Conservation (phyloP, 1,140 invertebrate species). For the Drosophila triauraria region DNA sequence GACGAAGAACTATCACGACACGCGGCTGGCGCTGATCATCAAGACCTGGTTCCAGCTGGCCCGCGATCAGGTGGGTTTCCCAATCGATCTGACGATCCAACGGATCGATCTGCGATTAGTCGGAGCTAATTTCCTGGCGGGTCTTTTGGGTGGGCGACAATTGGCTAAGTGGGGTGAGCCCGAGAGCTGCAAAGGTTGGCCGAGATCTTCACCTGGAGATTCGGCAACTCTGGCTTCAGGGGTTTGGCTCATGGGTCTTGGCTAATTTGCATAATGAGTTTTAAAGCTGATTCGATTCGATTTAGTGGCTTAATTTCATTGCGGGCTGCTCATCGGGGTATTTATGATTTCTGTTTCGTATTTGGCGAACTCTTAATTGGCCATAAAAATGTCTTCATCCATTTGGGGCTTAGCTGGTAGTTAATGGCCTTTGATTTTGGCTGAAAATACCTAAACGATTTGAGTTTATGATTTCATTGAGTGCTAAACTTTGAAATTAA, state of each 20-base stretch:
- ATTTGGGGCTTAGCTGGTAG: constrained; percentile 41
- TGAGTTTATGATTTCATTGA: constrained; percentile 49
- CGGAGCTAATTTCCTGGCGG: constrained; percentile 60
- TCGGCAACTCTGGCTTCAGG: constrained; percentile 21
- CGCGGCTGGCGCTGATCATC: constrained; percentile 93
- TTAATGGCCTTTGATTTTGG: constrained; percentile 32
- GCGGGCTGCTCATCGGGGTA: constrained; percentile 37
- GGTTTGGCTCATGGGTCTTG: constrained; percentile 2
- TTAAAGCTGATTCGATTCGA: constrained; percentile 78
- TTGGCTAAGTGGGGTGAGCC: constrained; percentile 56
- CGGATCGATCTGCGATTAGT: constrained; percentile 45
- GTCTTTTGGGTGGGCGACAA: constrained; percentile 63
- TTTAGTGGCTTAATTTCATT: constrained; percentile 30
- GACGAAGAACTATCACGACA: constrained; percentile 93
- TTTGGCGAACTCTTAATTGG: constrained; percentile 70
- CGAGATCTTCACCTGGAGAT: constrained; percentile 40
- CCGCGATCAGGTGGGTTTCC: constrained; percentile 91
- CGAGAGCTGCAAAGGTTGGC: constrained; percentile 51
- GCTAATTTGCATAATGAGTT: constrained; percentile 80
- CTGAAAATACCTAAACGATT: constrained; percentile 17
- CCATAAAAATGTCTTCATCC: constrained; percentile 80
- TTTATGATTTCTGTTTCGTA: constrained; percentile 71
- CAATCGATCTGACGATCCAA: constrained; percentile 27
- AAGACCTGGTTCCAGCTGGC: constrained; percentile 97
- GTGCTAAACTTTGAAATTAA: constrained; percentile 39